Evolutionary conservation across 2,888 invertebrate species (phyloP).

Genomic region (Chaetoderma sp.): DNA sequence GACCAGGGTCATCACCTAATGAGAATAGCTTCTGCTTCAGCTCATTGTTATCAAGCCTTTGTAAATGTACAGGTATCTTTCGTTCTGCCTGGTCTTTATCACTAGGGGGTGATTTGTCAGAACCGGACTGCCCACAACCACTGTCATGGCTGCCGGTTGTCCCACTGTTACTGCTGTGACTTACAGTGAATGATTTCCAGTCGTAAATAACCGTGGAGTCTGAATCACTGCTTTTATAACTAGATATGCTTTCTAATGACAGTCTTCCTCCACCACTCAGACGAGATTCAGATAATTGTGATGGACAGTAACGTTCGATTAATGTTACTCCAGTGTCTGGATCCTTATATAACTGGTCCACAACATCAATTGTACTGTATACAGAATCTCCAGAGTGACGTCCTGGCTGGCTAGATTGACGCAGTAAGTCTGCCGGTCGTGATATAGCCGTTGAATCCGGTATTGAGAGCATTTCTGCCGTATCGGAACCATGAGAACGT

Average conservation of each 20-base stretch:
- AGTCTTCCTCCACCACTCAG: constrained; percentile 40
- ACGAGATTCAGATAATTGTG: constrained; percentile 39
- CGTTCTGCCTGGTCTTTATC: not conserved
- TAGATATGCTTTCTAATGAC: constrained; percentile 47
- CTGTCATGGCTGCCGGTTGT: not conserved
- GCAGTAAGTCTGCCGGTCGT: too few relatives aligned
- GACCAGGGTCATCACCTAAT: constrained; percentile 82
- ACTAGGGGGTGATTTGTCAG: not conserved
- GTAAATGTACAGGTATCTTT: constrained; percentile 28
- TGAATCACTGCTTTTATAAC: constrained; percentile 36
- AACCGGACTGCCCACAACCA: not conserved
- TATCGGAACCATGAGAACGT: too few relatives aligned
- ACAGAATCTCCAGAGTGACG: constrained; percentile 34
- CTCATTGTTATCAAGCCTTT: constrained; percentile 38
- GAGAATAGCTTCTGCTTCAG: constrained; percentile 55
- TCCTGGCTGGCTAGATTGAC: too few relatives aligned
- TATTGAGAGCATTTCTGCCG: too few relatives aligned
- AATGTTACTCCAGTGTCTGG: constrained; percentile 51
- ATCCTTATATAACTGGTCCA: constrained; percentile 54
- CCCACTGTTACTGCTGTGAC: not conserved
- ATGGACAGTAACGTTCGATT: constrained; percentile 53
- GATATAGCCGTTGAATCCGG: too few relatives aligned
- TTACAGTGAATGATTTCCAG: constrained; percentile 39
- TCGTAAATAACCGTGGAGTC: constrained; percentile 48
- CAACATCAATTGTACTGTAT: constrained; percentile 45